Evolutionary conservation across 2,797 vertebrate species (phyloP).

Genomic region (Neoniphon sammara): DNA sequence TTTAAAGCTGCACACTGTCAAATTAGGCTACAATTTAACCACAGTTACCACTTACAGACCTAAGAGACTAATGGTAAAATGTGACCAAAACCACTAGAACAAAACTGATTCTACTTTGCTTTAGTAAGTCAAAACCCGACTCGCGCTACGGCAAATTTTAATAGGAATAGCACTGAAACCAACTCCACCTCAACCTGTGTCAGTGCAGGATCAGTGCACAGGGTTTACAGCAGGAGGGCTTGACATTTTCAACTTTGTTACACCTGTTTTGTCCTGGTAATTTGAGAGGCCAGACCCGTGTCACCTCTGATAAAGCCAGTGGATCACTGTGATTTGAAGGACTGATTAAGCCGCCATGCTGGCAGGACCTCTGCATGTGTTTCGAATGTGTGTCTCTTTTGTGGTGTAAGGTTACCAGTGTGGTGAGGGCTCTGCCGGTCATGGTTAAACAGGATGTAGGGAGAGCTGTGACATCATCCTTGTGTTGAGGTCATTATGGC

Average conservation of each 20-base stretch:
- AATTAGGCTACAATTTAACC: conserved; percentile 49
- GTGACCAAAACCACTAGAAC: background rate
- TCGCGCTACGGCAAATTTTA: conserved; percentile 20
- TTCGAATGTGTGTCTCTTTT: conserved; percentile 11
- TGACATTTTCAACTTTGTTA: conserved; percentile 63
- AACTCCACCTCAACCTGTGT: conserved; percentile 22
- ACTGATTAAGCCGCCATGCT: conserved; percentile 25
- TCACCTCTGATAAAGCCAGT: conserved; percentile 36
- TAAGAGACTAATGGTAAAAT: background rate
- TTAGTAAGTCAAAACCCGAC: conserved; percentile 29
- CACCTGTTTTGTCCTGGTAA: conserved; percentile 53
- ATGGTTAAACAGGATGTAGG: conserved; percentile 63
- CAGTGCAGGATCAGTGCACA: conserved; percentile 45
- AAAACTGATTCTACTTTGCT: conserved; percentile 3
- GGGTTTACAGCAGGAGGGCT: conserved; percentile 56
- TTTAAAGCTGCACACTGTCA: conserved; percentile 33
- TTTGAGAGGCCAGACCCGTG: conserved; percentile 26
- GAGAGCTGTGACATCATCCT: conserved; percentile 53
- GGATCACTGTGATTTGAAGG: conserved; percentile 25
- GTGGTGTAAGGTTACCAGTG: conserved; percentile 42
- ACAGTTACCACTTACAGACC: background rate
- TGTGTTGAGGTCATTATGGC: conserved; percentile 49
- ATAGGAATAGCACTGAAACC: conserved; percentile 31
- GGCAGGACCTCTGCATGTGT: conserved; percentile 24
- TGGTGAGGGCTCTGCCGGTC: conserved; percentile 45